A percentile compares a stretch with the other conserved stretches of the same genome.
phyloP scores from a whole-genome alignment of 2,888 invertebrate species.

The Liodrosophila aerea region DNA sequence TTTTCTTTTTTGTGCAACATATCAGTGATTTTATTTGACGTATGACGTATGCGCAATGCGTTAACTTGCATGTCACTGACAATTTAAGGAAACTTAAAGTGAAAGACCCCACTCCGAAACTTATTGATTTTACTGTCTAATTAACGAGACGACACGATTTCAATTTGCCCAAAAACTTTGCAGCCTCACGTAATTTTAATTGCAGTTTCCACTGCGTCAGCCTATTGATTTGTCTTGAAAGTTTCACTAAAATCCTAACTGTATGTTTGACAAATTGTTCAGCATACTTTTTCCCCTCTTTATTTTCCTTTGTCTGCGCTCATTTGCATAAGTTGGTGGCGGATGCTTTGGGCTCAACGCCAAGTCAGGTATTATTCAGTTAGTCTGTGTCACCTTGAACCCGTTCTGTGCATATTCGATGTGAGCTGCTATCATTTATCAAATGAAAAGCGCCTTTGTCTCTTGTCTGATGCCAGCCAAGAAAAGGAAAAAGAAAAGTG shows the following conservation, averaged over 20 bases:
- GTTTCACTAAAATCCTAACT: conserved; percentile 22
- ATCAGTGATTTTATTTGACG: conserved; percentile 44
- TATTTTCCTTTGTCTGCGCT: conserved; percentile 16
- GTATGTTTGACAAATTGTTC: conserved; percentile 64
- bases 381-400: conserved; percentile 61
- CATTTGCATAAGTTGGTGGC: conserved; percentile 64
- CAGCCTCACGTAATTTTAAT: conserved; percentile 57
- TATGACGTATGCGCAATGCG: conserved; percentile 32
- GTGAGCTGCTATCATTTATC: conserved; percentile 55
- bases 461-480: not conserved
- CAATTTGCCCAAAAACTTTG: conserved; percentile 28
- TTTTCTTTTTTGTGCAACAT: conserved; percentile 34
- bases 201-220: conserved; percentile 37
- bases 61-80: conserved; percentile 24
- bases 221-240: conserved; percentile 61
- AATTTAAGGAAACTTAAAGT: conserved; percentile 14
- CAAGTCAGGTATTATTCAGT: conserved; percentile 40
- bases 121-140: conserved; percentile 56
- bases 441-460: conserved; percentile 59
- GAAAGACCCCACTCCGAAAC: not conserved
- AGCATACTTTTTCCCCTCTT: not conserved
- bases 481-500: conserved; percentile 15
- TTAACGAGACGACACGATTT: conserved; percentile 54
- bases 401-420: conserved; percentile 18
- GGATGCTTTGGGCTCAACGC: conserved; percentile 22